A percentile compares a stretch with the other conserved stretches of the same genome.
phyloP scores from a whole-genome alignment of 2,113 vertebrate genomes.

The Melanostigma gelatinosum region DNA sequence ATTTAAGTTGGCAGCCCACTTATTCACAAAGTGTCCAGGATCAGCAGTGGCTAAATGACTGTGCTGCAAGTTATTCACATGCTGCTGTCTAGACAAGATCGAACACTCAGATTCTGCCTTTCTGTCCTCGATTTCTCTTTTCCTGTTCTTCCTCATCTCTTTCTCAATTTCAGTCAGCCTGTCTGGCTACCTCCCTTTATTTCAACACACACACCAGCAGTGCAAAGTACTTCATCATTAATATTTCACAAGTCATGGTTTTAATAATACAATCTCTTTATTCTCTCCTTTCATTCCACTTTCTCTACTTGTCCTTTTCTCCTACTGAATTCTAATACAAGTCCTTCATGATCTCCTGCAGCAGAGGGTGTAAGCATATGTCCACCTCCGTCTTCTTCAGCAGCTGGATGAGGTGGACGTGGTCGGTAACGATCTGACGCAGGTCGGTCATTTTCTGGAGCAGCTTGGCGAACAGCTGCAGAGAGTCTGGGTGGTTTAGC shows the following conservation, averaged over 20 bases:
- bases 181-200: constrained; percentile 35
- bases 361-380: constrained; percentile 94
- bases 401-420: constrained; percentile 93
- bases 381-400: constrained; percentile 96
- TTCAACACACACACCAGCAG: constrained; percentile 27
- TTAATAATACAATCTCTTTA: constrained; percentile 37
- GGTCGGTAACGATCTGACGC: constrained; percentile 96
- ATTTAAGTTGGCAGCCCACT: constrained; percentile 50
- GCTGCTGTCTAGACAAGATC: constrained; percentile 59
- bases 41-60: constrained; percentile 58
- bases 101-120: constrained; percentile 42
- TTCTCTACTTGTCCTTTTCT: neutral
- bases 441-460: constrained; percentile 99
- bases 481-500: constrained; percentile 93
- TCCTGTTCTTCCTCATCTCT: constrained; percentile 38
- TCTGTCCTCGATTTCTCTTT: constrained; percentile 50
- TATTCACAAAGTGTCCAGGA: constrained; percentile 48
- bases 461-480: constrained; percentile 96
- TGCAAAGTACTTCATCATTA: constrained; percentile 28
- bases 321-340: constrained; percentile 86
- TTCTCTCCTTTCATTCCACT: neutral
- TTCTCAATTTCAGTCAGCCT: constrained; percentile 55
- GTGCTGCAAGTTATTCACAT: constrained; percentile 50
- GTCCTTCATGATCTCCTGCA: constrained; percentile 99
- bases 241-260: constrained; percentile 28